These are phyloP conservation scores for Sula dactylatra DNA, from an alignment of 2,113 vertebrate species.

Conservation along the genomic window DNA sequence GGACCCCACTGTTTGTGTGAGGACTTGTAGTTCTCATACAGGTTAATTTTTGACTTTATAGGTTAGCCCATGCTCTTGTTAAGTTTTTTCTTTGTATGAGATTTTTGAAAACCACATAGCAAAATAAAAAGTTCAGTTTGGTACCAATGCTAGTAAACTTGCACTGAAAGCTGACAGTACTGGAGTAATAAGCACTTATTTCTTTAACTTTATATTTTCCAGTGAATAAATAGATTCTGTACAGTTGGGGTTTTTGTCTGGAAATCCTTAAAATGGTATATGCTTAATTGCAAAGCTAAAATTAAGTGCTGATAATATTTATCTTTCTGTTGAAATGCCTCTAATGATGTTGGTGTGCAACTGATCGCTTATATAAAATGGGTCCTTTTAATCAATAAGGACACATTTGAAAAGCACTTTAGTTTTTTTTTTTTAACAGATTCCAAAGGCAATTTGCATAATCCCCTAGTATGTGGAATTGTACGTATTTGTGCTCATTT, in stretches of 20 bases:
- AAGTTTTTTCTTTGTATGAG: background rate
- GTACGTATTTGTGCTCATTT: background rate
- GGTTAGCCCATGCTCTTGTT: background rate
- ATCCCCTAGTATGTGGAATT: background rate
- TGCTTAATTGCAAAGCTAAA: slow-evolving; percentile 27
- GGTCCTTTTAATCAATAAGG: background rate
- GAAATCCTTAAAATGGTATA: background rate
- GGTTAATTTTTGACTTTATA: background rate
- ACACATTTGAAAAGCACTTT: slow-evolving; percentile 45
- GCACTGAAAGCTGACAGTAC: background rate
- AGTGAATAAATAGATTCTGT: background rate
- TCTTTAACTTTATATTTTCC: background rate
- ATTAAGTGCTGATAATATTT: slow-evolving; percentile 44
- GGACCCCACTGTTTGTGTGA: background rate
- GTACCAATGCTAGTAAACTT: background rate
- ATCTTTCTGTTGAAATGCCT: slow-evolving; percentile 29
- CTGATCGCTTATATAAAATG: background rate
- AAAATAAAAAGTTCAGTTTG: background rate
- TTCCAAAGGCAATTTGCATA: background rate
- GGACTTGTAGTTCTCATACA: background rate
- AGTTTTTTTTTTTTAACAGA: background rate
- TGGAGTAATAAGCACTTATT: background rate
- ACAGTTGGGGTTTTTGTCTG: background rate
- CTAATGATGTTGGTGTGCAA: background rate
- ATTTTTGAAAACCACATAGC: background rate